phyloP scores from a whole-genome alignment of 2,888 invertebrate species.

The Phaonia tiefii region DNA sequence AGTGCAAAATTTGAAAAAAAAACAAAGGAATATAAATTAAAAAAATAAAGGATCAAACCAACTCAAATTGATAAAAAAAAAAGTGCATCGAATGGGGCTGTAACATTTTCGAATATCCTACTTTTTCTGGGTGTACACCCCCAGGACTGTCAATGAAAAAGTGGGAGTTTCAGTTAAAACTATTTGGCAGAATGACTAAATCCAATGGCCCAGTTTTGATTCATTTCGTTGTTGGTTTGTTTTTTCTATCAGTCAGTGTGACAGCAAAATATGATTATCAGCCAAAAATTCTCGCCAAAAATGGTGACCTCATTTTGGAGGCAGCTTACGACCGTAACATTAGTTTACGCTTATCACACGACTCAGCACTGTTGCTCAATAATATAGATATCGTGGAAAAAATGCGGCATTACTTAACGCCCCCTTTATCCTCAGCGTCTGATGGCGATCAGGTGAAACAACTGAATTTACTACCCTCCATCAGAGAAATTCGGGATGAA shows the following conservation, averaged over 20 bases:
- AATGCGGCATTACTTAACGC: slow-evolving; percentile 66
- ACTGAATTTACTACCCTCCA: slow-evolving; percentile 43
- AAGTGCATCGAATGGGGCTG: neutral
- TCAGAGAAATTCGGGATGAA: slow-evolving; percentile 68
- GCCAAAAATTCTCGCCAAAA: slow-evolving; percentile 80
- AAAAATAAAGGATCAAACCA: neutral
- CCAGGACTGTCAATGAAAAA: slow-evolving; percentile 31
- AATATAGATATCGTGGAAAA: slow-evolving; percentile 84
- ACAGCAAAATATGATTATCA: slow-evolving; percentile 58
- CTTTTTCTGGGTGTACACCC: slow-evolving; percentile 44
- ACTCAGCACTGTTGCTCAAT: slow-evolving; percentile 85
- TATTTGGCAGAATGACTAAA: slow-evolving; percentile 19
- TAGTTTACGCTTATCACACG: slow-evolving; percentile 86
- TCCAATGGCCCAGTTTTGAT: neutral
- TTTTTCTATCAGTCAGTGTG: slow-evolving; percentile 8
- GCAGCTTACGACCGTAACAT: slow-evolving; percentile 90
- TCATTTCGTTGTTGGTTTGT: neutral
- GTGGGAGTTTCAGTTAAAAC: neutral
- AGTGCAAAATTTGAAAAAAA: too few species aligned
- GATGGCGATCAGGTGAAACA: slow-evolving; percentile 42
- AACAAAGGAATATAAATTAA: too few species aligned
- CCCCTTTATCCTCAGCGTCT: slow-evolving; percentile 20
- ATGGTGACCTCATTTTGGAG: slow-evolving; percentile 90
- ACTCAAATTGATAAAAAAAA: neutral
- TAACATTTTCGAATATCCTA: neutral